Evolutionary conservation across 2,888 invertebrate species (phyloP), one percentile per base, ranked within the genome.

Genomic region (Napeogenes sylphis): DNA sequence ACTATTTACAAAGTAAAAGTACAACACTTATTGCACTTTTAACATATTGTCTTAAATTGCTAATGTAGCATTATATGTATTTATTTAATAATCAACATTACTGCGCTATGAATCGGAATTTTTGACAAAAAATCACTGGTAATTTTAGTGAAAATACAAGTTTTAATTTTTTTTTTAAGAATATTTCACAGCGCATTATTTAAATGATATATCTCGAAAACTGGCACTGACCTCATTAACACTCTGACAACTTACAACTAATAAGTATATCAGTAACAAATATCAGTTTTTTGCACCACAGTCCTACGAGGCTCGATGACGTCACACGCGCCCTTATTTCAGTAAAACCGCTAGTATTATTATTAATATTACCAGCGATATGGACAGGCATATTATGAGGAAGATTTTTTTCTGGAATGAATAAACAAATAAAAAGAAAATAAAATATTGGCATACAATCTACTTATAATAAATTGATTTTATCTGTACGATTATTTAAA

Each of bases 391-490:
- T 93, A 95, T 93, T 90, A 94, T 92, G 93, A 95, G 95, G 93
- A 95, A 93, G 93, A 96, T 94, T 93, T 94, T 94, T 95, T 95
- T 96, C 95, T 96, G 95, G 84, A 93, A 95, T 91, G 89, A 92
- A 83, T 93, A 91, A 91, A 87, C 80, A 91, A 90, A 85, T 77
- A 81, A 88, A 87, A 87, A 85, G 74, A 81, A 90, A 91, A 87
- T 86, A 87, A 88, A 89, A 83, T 67, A 51, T 58, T 67, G 65
- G 67, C 61, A 38, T 58, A 62, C 38, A 55, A 56, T 56, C 47
- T 47, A n/a, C n/a, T 6, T 47, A 14, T n/a, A n/a, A n/a, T 47
- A 14, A n/a, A 47, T 3, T 47, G 21, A 47, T 47, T 45, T n/a
- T n/a, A n/a, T 1, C 10, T 45, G 4, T 47, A 6, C n/a, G 12